Base-by-base conservation (phyloP, 2,113 vertebrate species). In the Tachycineta bicolor region DNA sequence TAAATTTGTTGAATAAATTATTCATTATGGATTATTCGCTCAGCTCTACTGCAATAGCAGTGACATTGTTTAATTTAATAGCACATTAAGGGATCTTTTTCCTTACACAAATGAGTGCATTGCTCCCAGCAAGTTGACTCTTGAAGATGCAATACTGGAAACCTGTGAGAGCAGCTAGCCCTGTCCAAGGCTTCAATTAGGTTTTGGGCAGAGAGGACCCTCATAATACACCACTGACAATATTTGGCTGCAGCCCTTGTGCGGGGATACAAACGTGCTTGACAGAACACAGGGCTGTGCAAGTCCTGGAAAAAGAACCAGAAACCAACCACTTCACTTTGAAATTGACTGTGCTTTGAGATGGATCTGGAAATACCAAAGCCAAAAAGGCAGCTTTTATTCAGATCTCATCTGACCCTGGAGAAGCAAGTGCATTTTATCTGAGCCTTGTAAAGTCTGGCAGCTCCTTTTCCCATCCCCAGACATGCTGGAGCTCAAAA, bases 1-100 rank as follows among this genome's bases (percentile, higher is more conserved):
- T 97, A 97, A 96, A 97, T 97, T 96, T 96, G 96, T 96, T 97
- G 96, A 96, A 97, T 97, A 96, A 97, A 97, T 97, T 97, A 97
- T 97, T 97, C 96, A 97, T 96, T 97, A 96, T 93, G 95, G 95
- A 97, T 97, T 97, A 97, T 97, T 97, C 96, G 93, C 96, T 97
- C 96, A 96, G 95, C 96, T 96, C 94, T 95, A 96, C 92, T 92
- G 96, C 94, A 95, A 94, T 96, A 96, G 92, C 94, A 97, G 92
- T 96, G 96, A 96, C 96, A 97, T 96, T 97, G 96, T 97, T 97
- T 97, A 97, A 97, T 97, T 97, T 97, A 97, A 97, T 96, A 96
- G 96, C 96, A 95, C 96, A 97, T 96, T 97, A 97, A 96, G 92
- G 96, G 96, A 96, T 95, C 94, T 96, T 96, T 92, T 95, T 93